Percentiles rank a stretch among this genome's conserved stretches.
phyloP scores from a whole-genome alignment of 37 sponge, comb jelly and placozoan species.

The Corticium candelabrum region DNA sequence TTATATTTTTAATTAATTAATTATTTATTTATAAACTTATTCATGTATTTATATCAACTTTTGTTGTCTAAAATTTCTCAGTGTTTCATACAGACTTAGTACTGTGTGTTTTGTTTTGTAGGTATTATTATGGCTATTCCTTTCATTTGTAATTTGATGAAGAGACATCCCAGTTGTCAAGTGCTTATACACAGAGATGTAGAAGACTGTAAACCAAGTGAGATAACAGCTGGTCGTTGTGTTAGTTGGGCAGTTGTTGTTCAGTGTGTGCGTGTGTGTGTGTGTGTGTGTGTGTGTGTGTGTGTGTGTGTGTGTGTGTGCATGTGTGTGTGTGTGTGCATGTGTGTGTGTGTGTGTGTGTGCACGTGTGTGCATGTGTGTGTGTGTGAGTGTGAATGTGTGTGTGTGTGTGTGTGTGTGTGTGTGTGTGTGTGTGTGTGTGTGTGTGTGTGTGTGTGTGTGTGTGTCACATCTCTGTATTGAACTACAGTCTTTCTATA shows the following conservation, averaged over 20 bases:
- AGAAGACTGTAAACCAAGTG: constrained; percentile 9
- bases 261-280: constrained; percentile 5
- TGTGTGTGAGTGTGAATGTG: constrained; percentile 17
- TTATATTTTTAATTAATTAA: no score
- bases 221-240: background rate
- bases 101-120: no score
- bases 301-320: background rate
- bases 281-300: background rate
- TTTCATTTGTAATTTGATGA: constrained; percentile 52
- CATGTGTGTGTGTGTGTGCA: background rate
- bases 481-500: background rate
- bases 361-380: constrained; percentile 15
- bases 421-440: constrained; percentile 20
- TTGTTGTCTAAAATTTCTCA: no score
- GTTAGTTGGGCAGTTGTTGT: background rate
- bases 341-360: constrained; percentile 22
- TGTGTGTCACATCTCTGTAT: no score
- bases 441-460: constrained; percentile 21
- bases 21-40: no score
- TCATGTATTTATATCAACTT: no score
- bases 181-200: constrained; percentile 65
- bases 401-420: constrained; percentile 20
- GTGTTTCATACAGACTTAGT: no score
- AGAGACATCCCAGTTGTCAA: constrained; percentile 83
- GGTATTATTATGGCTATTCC: constrained; percentile 47